A percentile compares a stretch with the other conserved stretches of the same genome.
phyloP scores from a whole-genome alignment of 2,113 vertebrate genomes.

The Grammomys dolichurus region DNA sequence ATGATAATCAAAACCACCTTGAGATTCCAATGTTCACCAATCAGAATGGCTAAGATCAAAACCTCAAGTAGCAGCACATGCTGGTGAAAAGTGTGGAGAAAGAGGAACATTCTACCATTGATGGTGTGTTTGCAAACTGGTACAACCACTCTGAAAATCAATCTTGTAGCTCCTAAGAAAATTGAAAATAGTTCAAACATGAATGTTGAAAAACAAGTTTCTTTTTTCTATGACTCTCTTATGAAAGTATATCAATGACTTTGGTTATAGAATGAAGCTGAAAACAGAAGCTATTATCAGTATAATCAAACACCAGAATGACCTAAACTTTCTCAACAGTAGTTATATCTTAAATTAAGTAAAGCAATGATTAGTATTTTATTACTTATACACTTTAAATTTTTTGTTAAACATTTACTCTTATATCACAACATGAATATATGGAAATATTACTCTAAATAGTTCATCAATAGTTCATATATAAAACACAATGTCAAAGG shows the following conservation, averaged over 20 bases:
- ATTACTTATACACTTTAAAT: background rate
- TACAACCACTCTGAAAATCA: too few species aligned
- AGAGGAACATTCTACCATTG: too few species aligned
- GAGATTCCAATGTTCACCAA: too few species aligned
- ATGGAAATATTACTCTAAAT: conserved; percentile 41
- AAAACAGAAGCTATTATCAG: background rate
- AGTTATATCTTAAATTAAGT: conserved; percentile 24
- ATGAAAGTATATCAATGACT: background rate
- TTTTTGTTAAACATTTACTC: background rate
- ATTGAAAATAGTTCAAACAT: too few species aligned
- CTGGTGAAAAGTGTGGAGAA: too few species aligned
- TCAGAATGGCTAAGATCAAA: too few species aligned
- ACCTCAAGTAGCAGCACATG: too few species aligned
- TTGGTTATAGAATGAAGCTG: conserved; percentile 14
- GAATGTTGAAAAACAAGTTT: background rate
- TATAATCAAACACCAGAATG: background rate
- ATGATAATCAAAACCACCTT: too few species aligned
- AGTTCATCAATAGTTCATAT: background rate
- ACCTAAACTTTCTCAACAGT: background rate
- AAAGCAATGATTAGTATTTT: conserved; percentile 44
- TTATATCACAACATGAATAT: conserved; percentile 56
- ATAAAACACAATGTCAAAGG: conserved; percentile 16
- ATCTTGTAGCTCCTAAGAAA: too few species aligned
- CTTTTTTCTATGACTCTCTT: background rate
- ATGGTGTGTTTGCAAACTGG: too few species aligned